A percentile compares a stretch with the other conserved stretches of the same genome.
Evolutionary conservation across 2,797 vertebrate species (phyloP).

Genomic region (Galago senegalensis): DNA sequence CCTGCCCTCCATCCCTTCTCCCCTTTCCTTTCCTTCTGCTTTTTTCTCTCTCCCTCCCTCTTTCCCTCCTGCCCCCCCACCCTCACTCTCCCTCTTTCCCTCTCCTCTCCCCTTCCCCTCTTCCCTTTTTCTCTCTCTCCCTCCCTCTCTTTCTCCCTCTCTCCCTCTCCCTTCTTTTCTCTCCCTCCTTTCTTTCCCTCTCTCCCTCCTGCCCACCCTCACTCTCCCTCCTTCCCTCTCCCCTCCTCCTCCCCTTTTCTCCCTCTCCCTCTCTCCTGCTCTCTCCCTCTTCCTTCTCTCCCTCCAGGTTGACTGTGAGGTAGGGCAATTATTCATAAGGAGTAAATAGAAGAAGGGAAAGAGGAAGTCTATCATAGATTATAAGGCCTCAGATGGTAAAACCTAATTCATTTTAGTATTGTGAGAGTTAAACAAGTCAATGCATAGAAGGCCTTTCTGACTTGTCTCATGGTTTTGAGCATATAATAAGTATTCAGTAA

Average conservation of each 20-base stretch:
- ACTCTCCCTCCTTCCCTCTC: background rate
- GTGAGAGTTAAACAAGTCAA: background rate
- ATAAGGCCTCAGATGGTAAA: background rate
- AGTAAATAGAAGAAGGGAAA: background rate
- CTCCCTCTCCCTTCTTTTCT: background rate
- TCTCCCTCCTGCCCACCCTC: too few relatives aligned
- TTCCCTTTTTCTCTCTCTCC: background rate
- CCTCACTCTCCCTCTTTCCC: too few relatives aligned
- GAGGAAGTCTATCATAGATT: background rate
- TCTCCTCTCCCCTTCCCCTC: background rate
- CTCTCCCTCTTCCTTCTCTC: background rate
- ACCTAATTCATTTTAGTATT: too few relatives aligned
- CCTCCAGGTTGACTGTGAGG: too few relatives aligned
- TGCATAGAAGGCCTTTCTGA: background rate
- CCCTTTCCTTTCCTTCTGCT: too few relatives aligned
- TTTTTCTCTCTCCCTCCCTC: background rate
- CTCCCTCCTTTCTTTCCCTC: fast-evolving
- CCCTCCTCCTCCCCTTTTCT: background rate
- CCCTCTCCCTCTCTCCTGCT: too few relatives aligned
- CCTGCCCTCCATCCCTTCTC: background rate
- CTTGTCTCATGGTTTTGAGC: background rate
- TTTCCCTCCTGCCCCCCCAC: too few relatives aligned
- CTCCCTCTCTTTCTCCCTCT: fast-evolving
- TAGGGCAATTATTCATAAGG: background rate
- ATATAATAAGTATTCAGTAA: background rate